These are phyloP conservation scores for Plectus sambesii DNA, from an alignment of 1,140 invertebrate species.

Conservation along the genomic window DNA sequence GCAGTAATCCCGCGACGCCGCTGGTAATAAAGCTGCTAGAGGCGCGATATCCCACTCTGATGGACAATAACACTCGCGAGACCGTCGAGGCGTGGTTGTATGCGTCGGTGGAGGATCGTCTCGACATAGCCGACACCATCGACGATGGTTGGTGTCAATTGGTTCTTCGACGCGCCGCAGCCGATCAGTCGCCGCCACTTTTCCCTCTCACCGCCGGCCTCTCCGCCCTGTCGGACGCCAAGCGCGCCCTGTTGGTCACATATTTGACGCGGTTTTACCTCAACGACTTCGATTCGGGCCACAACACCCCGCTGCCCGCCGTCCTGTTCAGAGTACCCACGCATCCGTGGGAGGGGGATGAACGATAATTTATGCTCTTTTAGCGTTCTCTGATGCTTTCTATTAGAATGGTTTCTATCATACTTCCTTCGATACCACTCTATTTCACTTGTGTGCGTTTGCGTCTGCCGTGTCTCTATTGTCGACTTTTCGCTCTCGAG, in stretches of 20 bases:
- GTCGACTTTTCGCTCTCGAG: too few relatives aligned
- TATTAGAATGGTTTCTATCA: too few relatives aligned
- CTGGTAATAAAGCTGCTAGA: conserved; percentile 22
- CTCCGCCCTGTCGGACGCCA: too few relatives aligned
- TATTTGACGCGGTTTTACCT: conserved; percentile 25
- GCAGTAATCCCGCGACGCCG: conserved; percentile 17
- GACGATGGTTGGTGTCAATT: too few relatives aligned
- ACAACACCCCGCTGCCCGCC: conserved; percentile 56
- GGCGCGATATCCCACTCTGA: conserved; percentile 18
- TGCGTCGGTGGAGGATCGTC: not conserved
- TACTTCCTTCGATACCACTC: too few relatives aligned
- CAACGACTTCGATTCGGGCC: conserved; percentile 54
- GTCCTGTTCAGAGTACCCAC: conserved; percentile 58
- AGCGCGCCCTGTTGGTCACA: conserved; percentile 37
- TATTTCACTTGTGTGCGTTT: too few relatives aligned
- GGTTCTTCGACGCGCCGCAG: conserved; percentile 5
- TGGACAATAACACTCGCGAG: conserved; percentile 6
- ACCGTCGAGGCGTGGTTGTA: not conserved
- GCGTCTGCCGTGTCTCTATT: too few relatives aligned
- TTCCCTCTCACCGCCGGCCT: too few relatives aligned
- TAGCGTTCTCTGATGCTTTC: too few relatives aligned
- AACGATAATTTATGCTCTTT: too few relatives aligned
- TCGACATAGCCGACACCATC: too few relatives aligned
- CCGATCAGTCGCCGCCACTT: too few relatives aligned
- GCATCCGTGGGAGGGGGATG: conserved; percentile 54